Percentiles rank a stretch among this genome's conserved stretches.
These are phyloP conservation scores for Phaenicophaeus curvirostris DNA, from an alignment of 2,797 vertebrate genomes.

Conservation along the genomic window DNA sequence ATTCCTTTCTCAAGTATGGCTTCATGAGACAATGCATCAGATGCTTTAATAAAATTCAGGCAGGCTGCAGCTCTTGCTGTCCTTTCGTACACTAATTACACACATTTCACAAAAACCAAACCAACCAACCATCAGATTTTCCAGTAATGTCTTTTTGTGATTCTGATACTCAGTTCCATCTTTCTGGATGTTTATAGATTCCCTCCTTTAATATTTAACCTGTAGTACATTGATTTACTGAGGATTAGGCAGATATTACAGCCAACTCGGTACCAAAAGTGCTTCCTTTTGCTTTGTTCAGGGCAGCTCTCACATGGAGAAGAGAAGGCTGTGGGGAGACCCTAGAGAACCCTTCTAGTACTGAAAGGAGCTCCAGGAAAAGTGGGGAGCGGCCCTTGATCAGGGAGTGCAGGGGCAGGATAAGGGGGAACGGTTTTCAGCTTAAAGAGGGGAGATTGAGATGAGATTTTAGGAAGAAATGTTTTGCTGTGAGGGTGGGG, in stretches of 20 bases:
- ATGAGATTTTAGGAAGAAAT: too few relatives aligned
- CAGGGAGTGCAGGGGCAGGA: too few relatives aligned
- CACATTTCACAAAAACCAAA: neutral
- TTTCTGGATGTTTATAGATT: constrained; percentile 34
- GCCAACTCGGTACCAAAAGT: neutral
- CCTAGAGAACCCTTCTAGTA: too few relatives aligned
- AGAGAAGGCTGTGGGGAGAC: too few relatives aligned
- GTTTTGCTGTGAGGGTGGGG: too few relatives aligned
- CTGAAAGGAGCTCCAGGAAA: too few relatives aligned
- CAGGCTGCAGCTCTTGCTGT: constrained; percentile 36
- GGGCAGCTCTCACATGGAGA: neutral
- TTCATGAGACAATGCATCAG: constrained; percentile 69
- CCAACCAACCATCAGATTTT: constrained; percentile 44
- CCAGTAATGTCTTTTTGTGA: constrained; percentile 56
- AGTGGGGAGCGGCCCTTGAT: too few relatives aligned
- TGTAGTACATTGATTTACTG: neutral
- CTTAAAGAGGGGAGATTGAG: too few relatives aligned
- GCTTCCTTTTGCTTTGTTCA: neutral
- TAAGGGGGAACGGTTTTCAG: too few relatives aligned
- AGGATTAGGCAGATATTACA: neutral
- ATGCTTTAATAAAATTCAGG: constrained; percentile 75
- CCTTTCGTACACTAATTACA: constrained; percentile 71
- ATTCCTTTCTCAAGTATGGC: constrained; percentile 71
- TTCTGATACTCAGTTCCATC: constrained; percentile 37
- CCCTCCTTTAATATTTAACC: constrained; percentile 32